Conservation (phyloP, 2,113 vertebrate genomes). For the Melozone crissalis region DNA sequence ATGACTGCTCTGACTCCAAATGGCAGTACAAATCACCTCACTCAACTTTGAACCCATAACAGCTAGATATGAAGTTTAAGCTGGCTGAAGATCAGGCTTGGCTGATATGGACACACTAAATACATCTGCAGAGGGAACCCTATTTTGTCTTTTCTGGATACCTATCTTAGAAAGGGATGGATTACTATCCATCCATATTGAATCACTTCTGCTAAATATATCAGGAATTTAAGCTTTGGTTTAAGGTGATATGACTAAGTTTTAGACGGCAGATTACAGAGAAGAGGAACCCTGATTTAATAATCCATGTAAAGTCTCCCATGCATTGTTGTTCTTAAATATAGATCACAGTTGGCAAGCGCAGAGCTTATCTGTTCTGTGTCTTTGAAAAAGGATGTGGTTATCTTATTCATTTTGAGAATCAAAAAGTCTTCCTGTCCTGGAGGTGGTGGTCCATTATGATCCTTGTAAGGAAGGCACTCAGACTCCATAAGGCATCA, state of each 20-base stretch:
- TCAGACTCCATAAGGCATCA: accelerated
- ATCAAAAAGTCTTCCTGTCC: background rate
- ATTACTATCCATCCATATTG: background rate
- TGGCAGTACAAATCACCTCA: background rate
- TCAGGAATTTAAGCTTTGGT: background rate
- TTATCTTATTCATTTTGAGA: background rate
- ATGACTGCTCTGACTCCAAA: background rate
- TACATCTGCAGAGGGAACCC: background rate
- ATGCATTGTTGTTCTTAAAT: background rate
- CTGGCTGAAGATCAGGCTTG: background rate
- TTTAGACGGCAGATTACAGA: background rate
- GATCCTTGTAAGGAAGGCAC: background rate
- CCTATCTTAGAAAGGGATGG: background rate
- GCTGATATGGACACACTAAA: background rate
- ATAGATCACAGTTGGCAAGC: background rate
- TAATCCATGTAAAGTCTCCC: background rate
- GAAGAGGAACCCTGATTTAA: background rate
- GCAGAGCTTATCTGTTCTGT: background rate
- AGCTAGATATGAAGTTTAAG: background rate
- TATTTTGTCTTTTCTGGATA: background rate
- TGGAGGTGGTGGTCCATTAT: background rate
- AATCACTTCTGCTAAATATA: background rate
- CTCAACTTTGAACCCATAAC: background rate
- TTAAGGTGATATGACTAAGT: background rate
- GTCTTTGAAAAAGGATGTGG: background rate